Conservation (phyloP, 2,113 vertebrate genomes). For the Phrynocephalus versicolor region DNA sequence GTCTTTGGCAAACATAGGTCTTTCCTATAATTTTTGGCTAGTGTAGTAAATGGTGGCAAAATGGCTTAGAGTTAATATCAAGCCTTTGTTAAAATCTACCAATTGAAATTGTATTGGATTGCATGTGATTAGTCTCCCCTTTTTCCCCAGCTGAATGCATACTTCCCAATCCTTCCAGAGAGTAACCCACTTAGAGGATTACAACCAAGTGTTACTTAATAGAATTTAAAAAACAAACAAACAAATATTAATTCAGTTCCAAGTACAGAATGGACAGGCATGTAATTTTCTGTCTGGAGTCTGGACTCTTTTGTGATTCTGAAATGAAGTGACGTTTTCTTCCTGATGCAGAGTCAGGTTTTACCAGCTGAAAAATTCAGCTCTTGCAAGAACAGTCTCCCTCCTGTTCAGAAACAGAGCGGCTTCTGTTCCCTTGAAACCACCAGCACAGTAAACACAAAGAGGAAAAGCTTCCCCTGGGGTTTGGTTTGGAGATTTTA, state of each 20-base stretch:
- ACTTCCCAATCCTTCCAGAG: not conserved
- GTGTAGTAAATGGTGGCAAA: not conserved
- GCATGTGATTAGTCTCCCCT: not conserved
- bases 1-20: not conserved
- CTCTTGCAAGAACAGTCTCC: slow-evolving; percentile 67
- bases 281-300: slow-evolving; percentile 42
- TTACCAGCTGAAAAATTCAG: slow-evolving; percentile 61
- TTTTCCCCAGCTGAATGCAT: not conserved
- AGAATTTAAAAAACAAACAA: slow-evolving; percentile 15
- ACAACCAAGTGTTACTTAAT: slow-evolving; percentile 15
- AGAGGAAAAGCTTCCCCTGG: slow-evolving; percentile 49
- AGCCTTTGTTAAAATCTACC: not conserved
- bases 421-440: slow-evolving; percentile 73
- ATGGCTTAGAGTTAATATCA: not conserved
- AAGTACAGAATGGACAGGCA: not conserved
- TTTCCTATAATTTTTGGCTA: not conserved
- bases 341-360: slow-evolving; percentile 43
- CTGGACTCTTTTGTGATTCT: slow-evolving; percentile 57
- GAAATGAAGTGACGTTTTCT: slow-evolving; percentile 49
- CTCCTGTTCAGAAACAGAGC: slow-evolving; percentile 77
- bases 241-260: slow-evolving; percentile 32
- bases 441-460: slow-evolving; percentile 70
- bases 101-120: not conserved
- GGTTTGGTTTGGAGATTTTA: slow-evolving; percentile 71
- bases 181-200: slow-evolving; percentile 20